Conservation (phyloP, 2,888 invertebrate genomes). For the Heliconius erato region DNA sequence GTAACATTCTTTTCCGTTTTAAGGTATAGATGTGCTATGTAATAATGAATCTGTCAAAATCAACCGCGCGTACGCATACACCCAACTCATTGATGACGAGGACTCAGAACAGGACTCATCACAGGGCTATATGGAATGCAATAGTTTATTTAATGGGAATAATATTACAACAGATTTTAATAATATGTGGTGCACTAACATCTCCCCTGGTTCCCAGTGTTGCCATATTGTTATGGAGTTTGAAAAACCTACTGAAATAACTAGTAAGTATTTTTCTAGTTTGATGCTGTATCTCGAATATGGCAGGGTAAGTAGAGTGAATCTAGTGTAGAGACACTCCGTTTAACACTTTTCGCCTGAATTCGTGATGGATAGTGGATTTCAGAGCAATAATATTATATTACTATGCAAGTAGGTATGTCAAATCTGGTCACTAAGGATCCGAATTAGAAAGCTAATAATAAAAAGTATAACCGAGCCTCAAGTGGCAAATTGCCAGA, state of each 20-base stretch:
- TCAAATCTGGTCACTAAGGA: too few species aligned
- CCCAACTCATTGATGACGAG: constrained; percentile 64
- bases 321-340: too few species aligned
- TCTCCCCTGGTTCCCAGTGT: constrained; percentile 66
- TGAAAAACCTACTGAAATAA: constrained; percentile 70
- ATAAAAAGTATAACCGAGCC: too few species aligned
- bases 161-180: constrained; percentile 89
- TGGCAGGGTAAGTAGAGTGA: too few species aligned
- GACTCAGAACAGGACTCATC: constrained; percentile 59
- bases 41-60: constrained; percentile 66
- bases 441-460: too few species aligned
- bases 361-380: too few species aligned
- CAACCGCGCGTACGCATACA: constrained; percentile 73
- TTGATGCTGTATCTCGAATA: constrained; percentile 13
- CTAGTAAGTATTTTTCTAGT: constrained; percentile 62
- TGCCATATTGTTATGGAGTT: constrained; percentile 77
- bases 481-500: too few species aligned
- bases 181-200: constrained; percentile 88
- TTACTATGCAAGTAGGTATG: too few species aligned
- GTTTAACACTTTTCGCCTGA: too few species aligned
- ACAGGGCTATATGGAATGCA: constrained; percentile 69
- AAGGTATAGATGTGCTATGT: constrained; percentile 82
- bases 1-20: constrained; percentile 45
- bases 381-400: too few species aligned
- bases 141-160: constrained; percentile 88